Evolutionary conservation across 2,113 vertebrate genomes (phyloP), one percentile per base, ranked within the genome.

Genomic region (Piliocolobus tephrosceles): DNA sequence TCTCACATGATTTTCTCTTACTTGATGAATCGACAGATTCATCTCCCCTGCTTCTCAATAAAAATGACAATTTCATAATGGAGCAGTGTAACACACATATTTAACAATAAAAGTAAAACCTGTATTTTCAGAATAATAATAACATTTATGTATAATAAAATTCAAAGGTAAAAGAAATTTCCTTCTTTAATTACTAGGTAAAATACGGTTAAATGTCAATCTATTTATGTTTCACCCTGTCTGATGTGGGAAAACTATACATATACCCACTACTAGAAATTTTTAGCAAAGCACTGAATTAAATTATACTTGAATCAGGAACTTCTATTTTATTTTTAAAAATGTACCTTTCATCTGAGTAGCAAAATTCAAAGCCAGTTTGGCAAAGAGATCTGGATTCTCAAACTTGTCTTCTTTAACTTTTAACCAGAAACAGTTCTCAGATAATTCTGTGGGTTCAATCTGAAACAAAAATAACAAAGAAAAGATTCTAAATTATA

Each of bases 381-480:
- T 99, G 94, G 99, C 98, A 98, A 99, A 99, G 64, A 99, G 99
- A 98, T 99, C 99, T 6, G 99, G 98, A 98, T 98, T 99, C 98
- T 99, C 99, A 98, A 99, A 99, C 98, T 99, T 99, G 50, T 99
- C 99, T 98, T 99, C 99, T 97, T 99, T 99, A 97, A 99, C 99
- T 99, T 99, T 99, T 98, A 99, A 98, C 99, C 99, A 99, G 98
- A 99, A 99, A 98, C 99, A 99, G 98, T 99, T 99, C 98, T 99
- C 99, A 95, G 99, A 98, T 99, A 99, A 99, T 98, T 99, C 99
- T 98, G 98, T 99, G 96, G 99, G 99, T 86, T 99, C 99, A 96
- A 99, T 98, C 99, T 99, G 99, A 98, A 99, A 99, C 68, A 96
- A 98, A 99, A 99, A 98, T 68, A 94, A 81, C 6, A 90, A 92